phyloP scores from a whole-genome alignment of 2,113 vertebrate genomes.

The Pelusios castaneus region DNA sequence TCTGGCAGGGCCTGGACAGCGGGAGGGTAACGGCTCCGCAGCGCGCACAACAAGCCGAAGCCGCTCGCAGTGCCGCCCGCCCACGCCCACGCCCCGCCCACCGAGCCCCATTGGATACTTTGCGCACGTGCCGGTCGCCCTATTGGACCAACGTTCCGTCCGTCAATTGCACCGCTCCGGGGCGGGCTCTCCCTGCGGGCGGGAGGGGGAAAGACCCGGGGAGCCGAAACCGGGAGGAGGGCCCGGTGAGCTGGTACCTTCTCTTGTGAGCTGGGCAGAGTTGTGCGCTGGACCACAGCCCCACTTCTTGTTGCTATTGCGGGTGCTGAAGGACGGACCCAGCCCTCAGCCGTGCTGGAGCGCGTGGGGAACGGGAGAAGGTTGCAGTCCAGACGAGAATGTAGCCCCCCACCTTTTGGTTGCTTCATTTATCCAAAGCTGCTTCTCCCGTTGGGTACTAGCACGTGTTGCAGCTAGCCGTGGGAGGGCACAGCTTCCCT shows the following conservation, averaged over 20 bases:
- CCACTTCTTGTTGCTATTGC: too few relatives aligned
- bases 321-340: neutral
- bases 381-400: neutral
- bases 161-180: neutral
- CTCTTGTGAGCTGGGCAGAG: too few relatives aligned
- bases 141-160: neutral
- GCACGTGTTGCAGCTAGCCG: too few relatives aligned
- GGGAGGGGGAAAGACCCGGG: too few relatives aligned
- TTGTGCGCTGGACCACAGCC: too few relatives aligned
- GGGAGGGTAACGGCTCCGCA: conserved; percentile 13
- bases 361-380: too few relatives aligned
- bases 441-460: rapidly evolving
- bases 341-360: too few relatives aligned
- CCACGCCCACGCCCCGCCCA: conserved; percentile 12
- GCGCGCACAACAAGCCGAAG: conserved; percentile 42
- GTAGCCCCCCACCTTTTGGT: neutral
- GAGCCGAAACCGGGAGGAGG: neutral
- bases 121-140: neutral
- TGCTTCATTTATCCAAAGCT: neutral
- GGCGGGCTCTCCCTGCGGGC: neutral
- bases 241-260: too few relatives aligned
- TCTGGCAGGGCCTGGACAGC: neutral
- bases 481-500: too few relatives aligned
- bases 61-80: neutral
- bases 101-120: conserved; percentile 8